Evolutionary conservation across 35 echinoderm and acorn worm genomes (phyloP).

Genomic region (Anneissia japonica): DNA sequence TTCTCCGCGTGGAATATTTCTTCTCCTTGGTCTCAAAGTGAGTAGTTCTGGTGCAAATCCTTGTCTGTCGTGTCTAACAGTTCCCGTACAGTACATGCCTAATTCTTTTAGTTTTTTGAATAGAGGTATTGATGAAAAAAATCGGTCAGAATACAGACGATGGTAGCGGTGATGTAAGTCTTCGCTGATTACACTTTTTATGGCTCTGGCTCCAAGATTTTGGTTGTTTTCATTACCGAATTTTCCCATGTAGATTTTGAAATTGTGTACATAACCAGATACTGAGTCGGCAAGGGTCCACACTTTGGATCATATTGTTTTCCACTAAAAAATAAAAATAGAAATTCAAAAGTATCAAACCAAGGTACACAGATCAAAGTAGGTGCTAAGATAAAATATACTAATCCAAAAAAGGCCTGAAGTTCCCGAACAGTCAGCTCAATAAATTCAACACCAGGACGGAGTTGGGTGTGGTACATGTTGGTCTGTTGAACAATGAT

Average conservation of each 20-base stretch:
- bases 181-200: background rate
- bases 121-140: background rate
- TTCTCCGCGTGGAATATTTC: background rate
- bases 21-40: background rate
- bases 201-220: background rate
- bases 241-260: background rate
- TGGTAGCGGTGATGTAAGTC: background rate
- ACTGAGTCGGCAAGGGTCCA: slow-evolving; percentile 26
- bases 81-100: background rate
- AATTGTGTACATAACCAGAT: slow-evolving; percentile 34
- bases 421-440: background rate
- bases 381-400: too few species aligned
- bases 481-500: slow-evolving; percentile 5
- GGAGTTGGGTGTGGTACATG: background rate
- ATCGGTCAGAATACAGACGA: slow-evolving; percentile 1
- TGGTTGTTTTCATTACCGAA: background rate
- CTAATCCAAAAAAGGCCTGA: slow-evolving; percentile 2
- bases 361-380: too few species aligned
- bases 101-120: background rate
- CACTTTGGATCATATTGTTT: slow-evolving; percentile 30
- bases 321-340: background rate
- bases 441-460: background rate
- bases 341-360: too few species aligned
- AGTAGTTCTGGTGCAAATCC: background rate
- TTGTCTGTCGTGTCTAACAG: slow-evolving; percentile 5